Conservation (phyloP, 2,113 vertebrate species). For the Nipponia nippon region DNA sequence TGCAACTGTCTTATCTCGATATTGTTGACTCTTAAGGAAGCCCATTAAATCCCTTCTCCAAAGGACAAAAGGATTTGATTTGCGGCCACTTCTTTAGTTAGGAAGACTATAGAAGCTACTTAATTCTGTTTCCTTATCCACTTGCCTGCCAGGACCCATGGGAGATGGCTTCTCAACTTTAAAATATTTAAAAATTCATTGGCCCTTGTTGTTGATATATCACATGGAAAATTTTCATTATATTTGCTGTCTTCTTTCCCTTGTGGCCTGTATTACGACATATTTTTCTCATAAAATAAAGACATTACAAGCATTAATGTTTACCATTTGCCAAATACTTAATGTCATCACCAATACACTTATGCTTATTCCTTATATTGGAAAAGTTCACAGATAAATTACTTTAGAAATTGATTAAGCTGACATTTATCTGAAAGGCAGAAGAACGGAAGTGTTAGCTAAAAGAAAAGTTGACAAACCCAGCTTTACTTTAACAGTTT, state of each 20-base stretch:
- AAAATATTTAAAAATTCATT: not conserved
- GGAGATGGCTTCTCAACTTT: not conserved
- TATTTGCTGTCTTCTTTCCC: not conserved
- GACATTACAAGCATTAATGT: not conserved
- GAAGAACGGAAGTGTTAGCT: not conserved
- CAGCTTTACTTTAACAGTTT: not conserved
- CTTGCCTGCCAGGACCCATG: not conserved
- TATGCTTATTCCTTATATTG: not conserved
- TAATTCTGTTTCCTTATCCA: not conserved
- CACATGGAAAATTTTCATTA: not conserved
- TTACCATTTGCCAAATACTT: not conserved
- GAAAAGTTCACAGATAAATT: not conserved
- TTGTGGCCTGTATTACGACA: not conserved
- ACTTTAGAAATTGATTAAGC: not conserved
- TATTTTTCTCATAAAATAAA: not conserved
- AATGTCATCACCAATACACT: not conserved
- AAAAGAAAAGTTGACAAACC: not conserved
- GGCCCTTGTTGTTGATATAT: not conserved
- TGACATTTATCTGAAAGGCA: not conserved
- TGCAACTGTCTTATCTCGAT: accelerated
- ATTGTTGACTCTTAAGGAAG: not conserved
- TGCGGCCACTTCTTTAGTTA: not conserved
- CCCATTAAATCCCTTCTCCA: not conserved
- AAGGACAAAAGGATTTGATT: not conserved
- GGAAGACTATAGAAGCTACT: not conserved